These are phyloP conservation scores for Bovichtus variegatus DNA, from an alignment of 2,797 vertebrate species.

Conservation along the genomic window DNA sequence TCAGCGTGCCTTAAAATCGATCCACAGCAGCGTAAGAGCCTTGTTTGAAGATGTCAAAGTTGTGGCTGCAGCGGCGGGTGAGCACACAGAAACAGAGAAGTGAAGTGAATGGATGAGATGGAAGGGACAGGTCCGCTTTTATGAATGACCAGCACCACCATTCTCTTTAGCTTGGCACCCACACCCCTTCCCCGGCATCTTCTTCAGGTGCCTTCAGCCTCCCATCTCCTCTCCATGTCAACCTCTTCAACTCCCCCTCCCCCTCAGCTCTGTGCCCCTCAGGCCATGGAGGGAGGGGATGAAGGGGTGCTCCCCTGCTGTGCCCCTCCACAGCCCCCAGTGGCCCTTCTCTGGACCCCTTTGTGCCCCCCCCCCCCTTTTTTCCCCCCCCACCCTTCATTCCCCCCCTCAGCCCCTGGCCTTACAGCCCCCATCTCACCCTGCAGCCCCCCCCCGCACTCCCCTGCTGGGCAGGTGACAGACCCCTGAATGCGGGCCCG, in stretches of 20 bases:
- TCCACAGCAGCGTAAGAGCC: slow-evolving; percentile 8
- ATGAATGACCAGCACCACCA: slow-evolving; percentile 58
- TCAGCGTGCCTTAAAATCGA: slow-evolving; percentile 37
- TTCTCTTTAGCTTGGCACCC: slow-evolving; percentile 39
- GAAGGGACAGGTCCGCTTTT: slow-evolving; percentile 58
- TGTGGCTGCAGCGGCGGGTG: slow-evolving; percentile 23
- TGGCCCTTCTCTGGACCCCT: slow-evolving; percentile 86
- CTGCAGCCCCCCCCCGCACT: slow-evolving; percentile 80
- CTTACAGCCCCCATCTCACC: slow-evolving; percentile 82
- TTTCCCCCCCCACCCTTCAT: slow-evolving; percentile 76
- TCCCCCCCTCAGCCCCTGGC: slow-evolving; percentile 84
- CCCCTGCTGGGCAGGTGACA: slow-evolving; percentile 99
- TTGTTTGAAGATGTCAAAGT: slow-evolving; percentile 43
- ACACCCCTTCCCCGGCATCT: slow-evolving; percentile 62
- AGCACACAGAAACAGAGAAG: slow-evolving; percentile 38
- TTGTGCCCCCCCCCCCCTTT: slow-evolving; percentile 76
- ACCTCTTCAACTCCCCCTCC: slow-evolving; percentile 64
- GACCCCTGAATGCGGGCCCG: slow-evolving; percentile 94
- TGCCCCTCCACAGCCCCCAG: slow-evolving; percentile 91
- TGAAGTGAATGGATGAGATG: slow-evolving; percentile 54
- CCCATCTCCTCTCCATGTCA: slow-evolving; percentile 77
- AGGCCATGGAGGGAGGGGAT: slow-evolving; percentile 82
- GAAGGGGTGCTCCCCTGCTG: slow-evolving; percentile 86
- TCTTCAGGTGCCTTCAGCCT: slow-evolving; percentile 88
- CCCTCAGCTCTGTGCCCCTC: slow-evolving; percentile 76